These are phyloP conservation scores for Cybosia mesomella DNA, from an alignment of 2,888 invertebrate species.

Conservation along the genomic window DNA sequence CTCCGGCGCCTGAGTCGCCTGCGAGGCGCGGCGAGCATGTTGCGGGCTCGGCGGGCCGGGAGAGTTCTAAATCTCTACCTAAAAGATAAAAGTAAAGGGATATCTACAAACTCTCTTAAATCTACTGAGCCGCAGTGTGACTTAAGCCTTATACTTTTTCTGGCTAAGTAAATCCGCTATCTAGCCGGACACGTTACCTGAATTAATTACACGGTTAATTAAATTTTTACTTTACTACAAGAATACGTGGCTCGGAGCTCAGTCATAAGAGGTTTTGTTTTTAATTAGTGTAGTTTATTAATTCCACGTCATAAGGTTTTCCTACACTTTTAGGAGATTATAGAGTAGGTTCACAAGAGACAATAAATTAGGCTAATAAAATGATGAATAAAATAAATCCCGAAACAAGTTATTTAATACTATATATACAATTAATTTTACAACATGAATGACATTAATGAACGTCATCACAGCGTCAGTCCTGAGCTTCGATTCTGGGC, in stretches of 20 bases:
- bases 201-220: constrained; percentile 54
- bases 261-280: constrained; percentile 22
- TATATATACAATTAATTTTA: no score
- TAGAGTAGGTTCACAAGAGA: neutral
- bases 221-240: constrained; percentile 30
- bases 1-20: no score
- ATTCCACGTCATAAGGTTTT: neutral
- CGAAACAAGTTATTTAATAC: no score
- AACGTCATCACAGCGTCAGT: no score
- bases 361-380: no score
- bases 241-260: constrained; percentile 22
- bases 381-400: no score
- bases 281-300: constrained; percentile 23
- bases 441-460: no score
- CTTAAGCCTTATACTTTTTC: constrained; percentile 35
- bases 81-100: neutral
- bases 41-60: no score
- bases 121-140: neutral
- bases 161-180: constrained; percentile 37
- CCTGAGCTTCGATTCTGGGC: no score
- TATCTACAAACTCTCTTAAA: neutral
- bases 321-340: neutral
- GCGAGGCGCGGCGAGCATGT: no score
- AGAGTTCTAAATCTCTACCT: no score
- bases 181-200: constrained; percentile 41